Conservation (phyloP, 2,113 vertebrate species). For the Planiliza haematocheilus region DNA sequence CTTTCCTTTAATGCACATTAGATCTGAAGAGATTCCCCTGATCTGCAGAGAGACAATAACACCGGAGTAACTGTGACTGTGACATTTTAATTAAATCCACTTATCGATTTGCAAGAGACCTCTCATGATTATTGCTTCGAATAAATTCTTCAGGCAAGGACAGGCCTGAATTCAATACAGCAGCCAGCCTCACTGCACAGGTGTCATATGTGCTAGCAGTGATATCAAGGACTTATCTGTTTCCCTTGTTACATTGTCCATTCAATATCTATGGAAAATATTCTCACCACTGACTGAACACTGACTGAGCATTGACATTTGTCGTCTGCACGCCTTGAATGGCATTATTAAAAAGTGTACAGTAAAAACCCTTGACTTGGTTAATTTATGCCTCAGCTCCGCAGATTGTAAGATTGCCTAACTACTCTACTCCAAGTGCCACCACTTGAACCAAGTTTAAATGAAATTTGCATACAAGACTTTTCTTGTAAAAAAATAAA, state of each 20-base stretch:
- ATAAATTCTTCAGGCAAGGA: constrained; percentile 15
- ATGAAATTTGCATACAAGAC: constrained; percentile 35
- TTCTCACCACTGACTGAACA: constrained; percentile 39
- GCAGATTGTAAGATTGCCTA: constrained; percentile 27
- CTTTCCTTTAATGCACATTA: constrained; percentile 8
- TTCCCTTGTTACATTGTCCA: not conserved
- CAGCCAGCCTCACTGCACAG: constrained; percentile 17
- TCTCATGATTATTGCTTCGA: constrained; percentile 19
- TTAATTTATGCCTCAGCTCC: constrained; percentile 35
- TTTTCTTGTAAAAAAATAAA: constrained; percentile 16
- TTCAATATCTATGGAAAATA: constrained; percentile 43
- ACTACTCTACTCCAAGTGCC: constrained; percentile 32
- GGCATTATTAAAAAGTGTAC: constrained; percentile 39
- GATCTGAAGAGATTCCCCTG: constrained; percentile 9
- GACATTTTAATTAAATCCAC: constrained; percentile 41
- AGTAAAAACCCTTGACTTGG: constrained; percentile 46
- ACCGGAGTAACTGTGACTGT: constrained; percentile 31
- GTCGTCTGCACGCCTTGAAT: constrained; percentile 29
- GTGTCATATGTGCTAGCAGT: constrained; percentile 24
- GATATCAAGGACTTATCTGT: constrained; percentile 29
- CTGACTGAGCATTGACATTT: constrained; percentile 55
- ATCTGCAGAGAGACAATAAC: constrained; percentile 25
- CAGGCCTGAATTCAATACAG: constrained; percentile 22
- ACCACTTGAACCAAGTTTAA: constrained; percentile 43
- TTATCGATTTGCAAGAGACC: constrained; percentile 25